Conservation (phyloP, 2,797 vertebrate genomes). For the Enteromius mattozi region DNA sequence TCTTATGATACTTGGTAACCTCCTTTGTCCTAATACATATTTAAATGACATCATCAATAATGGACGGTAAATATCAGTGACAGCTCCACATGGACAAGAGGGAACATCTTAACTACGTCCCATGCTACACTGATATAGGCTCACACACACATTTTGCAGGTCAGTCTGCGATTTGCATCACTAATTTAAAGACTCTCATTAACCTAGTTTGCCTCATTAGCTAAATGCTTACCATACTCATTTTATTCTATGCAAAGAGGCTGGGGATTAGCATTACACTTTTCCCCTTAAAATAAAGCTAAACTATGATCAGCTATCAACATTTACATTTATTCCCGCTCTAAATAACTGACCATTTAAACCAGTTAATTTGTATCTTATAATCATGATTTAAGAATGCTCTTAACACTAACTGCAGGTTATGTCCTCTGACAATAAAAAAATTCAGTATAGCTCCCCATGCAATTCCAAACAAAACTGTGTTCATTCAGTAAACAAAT, state of each 20-base stretch:
- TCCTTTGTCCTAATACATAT: constrained; percentile 77
- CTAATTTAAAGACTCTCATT: constrained; percentile 62
- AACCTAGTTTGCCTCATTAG: constrained; percentile 55
- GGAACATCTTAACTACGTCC: constrained; percentile 11
- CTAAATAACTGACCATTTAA: background rate
- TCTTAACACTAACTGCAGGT: constrained; percentile 1
- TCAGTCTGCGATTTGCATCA: constrained; percentile 43
- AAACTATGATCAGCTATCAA: background rate
- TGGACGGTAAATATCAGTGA: constrained; percentile 65
- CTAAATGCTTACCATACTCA: constrained; percentile 13
- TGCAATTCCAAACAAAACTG: background rate
- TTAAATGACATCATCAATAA: constrained; percentile 77
- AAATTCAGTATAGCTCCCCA: background rate
- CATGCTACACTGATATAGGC: constrained; percentile 1
- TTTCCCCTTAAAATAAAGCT: background rate
- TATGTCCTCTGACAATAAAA: background rate
- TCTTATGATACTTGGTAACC: constrained; percentile 43
- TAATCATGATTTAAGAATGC: background rate
- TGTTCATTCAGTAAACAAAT: constrained; percentile 47
- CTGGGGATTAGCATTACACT: background rate
- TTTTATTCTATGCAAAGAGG: background rate
- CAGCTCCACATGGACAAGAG: constrained; percentile 47
- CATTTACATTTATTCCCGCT: background rate
- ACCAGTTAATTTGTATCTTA: background rate
- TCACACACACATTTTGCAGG: constrained; percentile 10